phyloP scores from a whole-genome alignment of 1,140 invertebrate species.

The Leptinotarsa undecemlineata region DNA sequence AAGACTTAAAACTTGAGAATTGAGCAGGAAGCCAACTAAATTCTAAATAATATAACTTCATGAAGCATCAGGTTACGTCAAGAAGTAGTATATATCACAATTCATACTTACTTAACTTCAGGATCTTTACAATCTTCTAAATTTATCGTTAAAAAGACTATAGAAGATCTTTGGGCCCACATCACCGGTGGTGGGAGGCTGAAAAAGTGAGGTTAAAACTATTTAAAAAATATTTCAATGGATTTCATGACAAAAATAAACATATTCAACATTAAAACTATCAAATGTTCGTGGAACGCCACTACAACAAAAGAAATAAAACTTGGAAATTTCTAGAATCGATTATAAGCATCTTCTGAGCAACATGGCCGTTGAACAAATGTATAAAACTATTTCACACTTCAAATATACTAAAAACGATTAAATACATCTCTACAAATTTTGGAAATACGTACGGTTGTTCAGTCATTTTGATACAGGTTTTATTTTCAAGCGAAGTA shows the following conservation, averaged over 20 bases:
- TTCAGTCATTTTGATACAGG: slow-evolving; percentile 33
- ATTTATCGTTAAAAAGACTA: slow-evolving; percentile 85
- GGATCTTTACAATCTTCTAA: slow-evolving; percentile 89
- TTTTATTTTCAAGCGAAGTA: slow-evolving; percentile 34
- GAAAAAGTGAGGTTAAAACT: slow-evolving; percentile 45
- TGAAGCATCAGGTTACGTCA: no score
- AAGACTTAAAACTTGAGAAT: no score
- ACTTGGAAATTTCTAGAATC: slow-evolving; percentile 38
- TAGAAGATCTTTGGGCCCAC: slow-evolving; percentile 86
- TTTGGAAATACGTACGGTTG: slow-evolving; percentile 34
- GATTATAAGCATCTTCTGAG: slow-evolving; percentile 27
- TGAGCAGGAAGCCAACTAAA: no score
- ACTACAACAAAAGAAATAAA: no score
- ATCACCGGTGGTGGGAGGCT: slow-evolving; percentile 75
- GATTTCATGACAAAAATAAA: no score
- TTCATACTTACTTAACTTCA: slow-evolving; percentile 66
- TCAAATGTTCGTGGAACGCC: no score
- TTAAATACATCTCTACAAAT: neutral
- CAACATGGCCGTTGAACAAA: slow-evolving; percentile 36
- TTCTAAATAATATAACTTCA: no score
- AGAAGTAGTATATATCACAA: neutral
- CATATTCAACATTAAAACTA: no score
- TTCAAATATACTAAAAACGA: neutral
- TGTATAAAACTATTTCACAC: neutral
- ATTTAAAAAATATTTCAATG: neutral